phyloP scores from a whole-genome alignment of 2,888 invertebrate genomes.

The Brachyopa scutellaris region DNA sequence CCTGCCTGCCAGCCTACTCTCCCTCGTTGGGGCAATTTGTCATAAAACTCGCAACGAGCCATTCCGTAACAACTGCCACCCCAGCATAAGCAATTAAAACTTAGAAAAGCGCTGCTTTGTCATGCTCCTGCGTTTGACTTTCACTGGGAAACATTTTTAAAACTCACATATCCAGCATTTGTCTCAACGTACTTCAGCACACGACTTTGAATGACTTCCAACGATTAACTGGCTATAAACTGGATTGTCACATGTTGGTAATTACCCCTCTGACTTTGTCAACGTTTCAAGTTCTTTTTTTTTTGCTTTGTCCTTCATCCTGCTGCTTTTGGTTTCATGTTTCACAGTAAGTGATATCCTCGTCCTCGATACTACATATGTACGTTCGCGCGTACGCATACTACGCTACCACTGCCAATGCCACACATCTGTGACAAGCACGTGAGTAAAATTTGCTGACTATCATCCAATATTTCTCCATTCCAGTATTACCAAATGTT shows the following conservation, averaged over 20 bases:
- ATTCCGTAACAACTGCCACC: slow-evolving; percentile 52
- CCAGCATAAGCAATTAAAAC: slow-evolving; percentile 63
- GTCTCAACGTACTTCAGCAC: slow-evolving; percentile 32
- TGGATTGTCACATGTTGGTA: slow-evolving; percentile 70
- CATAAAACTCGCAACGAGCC: slow-evolving; percentile 45
- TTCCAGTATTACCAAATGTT: slow-evolving; percentile 49
- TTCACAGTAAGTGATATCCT: slow-evolving; percentile 51
- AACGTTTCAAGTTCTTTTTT: neutral
- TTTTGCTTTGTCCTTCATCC: neutral
- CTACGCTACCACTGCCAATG: no score
- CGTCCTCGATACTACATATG: no score
- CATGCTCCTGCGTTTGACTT: slow-evolving; percentile 25
- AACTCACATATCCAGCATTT: slow-evolving; percentile 25
- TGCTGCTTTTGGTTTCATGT: slow-evolving; percentile 51
- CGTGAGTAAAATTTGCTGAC: slow-evolving; percentile 66
- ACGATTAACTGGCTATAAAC: slow-evolving; percentile 67
- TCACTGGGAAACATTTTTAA: slow-evolving; percentile 12
- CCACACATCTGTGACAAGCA: slow-evolving; percentile 62
- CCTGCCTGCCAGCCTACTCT: no score
- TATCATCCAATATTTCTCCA: slow-evolving; percentile 51
- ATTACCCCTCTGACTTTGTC: slow-evolving; percentile 45
- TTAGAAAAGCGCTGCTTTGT: slow-evolving; percentile 43
- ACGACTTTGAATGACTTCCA: slow-evolving; percentile 61
- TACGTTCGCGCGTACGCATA: slow-evolving; percentile 55
- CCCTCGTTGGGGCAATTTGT: slow-evolving; percentile 36